Conservation (phyloP, 2,797 vertebrate genomes). For the Eupleurogrammus muticus region DNA sequence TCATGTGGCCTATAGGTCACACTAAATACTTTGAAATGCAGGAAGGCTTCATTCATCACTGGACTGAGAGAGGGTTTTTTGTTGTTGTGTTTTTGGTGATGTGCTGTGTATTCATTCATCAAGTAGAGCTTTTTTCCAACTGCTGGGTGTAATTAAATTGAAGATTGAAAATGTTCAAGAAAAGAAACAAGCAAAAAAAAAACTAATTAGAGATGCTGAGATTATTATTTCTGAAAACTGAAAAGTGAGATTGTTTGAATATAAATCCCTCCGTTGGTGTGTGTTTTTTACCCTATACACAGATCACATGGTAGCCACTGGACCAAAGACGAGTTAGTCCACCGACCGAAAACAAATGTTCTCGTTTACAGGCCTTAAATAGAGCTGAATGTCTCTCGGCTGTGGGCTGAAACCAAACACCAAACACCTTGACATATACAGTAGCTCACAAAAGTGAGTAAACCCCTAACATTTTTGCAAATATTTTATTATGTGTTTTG, state of each 20-base stretch:
- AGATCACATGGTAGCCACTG: not conserved
- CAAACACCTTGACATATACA: not conserved
- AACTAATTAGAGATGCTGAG: slow-evolving; percentile 37
- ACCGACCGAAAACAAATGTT: slow-evolving; percentile 3
- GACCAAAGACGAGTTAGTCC: not conserved
- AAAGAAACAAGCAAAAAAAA: slow-evolving; percentile 39
- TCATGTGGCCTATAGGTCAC: not conserved
- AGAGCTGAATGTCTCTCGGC: not conserved
- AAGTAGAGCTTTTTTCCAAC: slow-evolving; percentile 32
- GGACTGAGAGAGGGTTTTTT: slow-evolving; percentile 5
- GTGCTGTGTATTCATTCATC: slow-evolving; percentile 41
- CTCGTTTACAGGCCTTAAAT: not conserved
- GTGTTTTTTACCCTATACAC: too few relatives aligned
- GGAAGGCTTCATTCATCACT: slow-evolving; percentile 1
- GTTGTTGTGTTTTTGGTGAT: slow-evolving; percentile 45
- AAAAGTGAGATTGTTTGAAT: slow-evolving; percentile 27
- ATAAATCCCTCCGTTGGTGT: slow-evolving; percentile 3
- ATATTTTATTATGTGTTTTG: too few relatives aligned
- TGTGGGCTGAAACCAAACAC: slow-evolving; percentile 28
- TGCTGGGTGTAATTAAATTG: slow-evolving; percentile 42
- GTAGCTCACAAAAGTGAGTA: too few relatives aligned
- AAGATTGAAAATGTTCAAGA: slow-evolving; percentile 27
- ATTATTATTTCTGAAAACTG: slow-evolving; percentile 34
- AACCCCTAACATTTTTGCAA: too few relatives aligned
- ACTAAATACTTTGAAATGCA: not conserved